Percentiles rank a stretch among this genome's conserved stretches.
phyloP scores from a whole-genome alignment of 1,140 invertebrate species.

The Zaprionus vittiger region DNA sequence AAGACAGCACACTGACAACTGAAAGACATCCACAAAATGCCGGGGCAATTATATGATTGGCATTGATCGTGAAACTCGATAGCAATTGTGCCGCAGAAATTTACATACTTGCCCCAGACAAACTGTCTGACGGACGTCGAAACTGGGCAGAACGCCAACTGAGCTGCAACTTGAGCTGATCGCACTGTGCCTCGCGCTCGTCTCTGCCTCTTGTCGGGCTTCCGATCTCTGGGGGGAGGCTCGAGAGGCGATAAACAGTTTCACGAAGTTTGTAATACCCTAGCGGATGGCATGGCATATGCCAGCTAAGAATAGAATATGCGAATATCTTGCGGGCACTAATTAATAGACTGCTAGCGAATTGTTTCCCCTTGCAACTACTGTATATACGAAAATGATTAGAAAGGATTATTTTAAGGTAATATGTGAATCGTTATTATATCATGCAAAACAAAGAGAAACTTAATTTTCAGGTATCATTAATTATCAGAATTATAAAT shows the following conservation, averaged over 20 bases:
- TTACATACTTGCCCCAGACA: slow-evolving; percentile 52
- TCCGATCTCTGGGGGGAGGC: background rate
- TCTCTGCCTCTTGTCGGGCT: background rate
- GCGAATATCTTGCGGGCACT: no score
- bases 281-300: background rate
- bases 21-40: slow-evolving; percentile 17
- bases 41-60: slow-evolving; percentile 74
- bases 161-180: slow-evolving; percentile 49
- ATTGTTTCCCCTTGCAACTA: no score
- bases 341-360: no score
- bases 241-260: background rate
- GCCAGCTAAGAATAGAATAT: background rate
- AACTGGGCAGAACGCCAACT: slow-evolving; percentile 44
- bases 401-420: no score
- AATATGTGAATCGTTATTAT: no score
- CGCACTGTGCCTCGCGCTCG: background rate
- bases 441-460: no score
- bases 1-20: slow-evolving; percentile 6
- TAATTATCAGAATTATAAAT: no score
- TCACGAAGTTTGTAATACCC: background rate
- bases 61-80: slow-evolving; percentile 78
- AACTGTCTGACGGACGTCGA: slow-evolving; percentile 32
- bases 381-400: no score
- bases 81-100: slow-evolving; percentile 66
- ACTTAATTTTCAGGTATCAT: no score